These are phyloP conservation scores for Cynopterus sphinx DNA, from an alignment of 2,797 vertebrate genomes.

Conservation along the genomic window DNA sequence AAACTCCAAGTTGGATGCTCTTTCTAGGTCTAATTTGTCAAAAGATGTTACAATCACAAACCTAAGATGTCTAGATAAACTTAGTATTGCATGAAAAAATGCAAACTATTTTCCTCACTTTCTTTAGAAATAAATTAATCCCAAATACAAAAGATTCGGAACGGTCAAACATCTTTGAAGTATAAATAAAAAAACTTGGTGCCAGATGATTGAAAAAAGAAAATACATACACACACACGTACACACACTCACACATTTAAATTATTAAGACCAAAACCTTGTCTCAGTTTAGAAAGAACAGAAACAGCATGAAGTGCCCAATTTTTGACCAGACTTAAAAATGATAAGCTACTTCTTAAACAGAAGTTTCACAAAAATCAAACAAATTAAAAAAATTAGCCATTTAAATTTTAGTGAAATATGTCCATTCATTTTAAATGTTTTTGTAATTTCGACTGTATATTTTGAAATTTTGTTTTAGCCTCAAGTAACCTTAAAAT, in stretches of 20 bases:
- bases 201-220: background rate
- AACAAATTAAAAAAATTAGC: slow-evolving; percentile 18
- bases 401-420: background rate
- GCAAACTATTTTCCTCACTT: slow-evolving; percentile 64
- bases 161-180: slow-evolving; percentile 16
- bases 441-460: background rate
- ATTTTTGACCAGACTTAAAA: slow-evolving; percentile 12
- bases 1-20: slow-evolving; percentile 93
- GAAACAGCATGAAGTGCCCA: background rate
- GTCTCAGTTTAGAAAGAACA: background rate
- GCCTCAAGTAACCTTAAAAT: background rate
- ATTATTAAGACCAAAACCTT: background rate
- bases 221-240: background rate
- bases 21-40: slow-evolving; percentile 98
- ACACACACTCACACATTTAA: background rate
- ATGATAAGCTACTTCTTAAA: slow-evolving; percentile 22
- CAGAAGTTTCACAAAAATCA: slow-evolving; percentile 33
- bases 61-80: slow-evolving; percentile 82
- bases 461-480: slow-evolving; percentile 16
- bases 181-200: slow-evolving; percentile 35
- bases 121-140: slow-evolving; percentile 24
- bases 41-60: slow-evolving; percentile 93
- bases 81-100: slow-evolving; percentile 84
- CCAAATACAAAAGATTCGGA: slow-evolving; percentile 1
- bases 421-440: background rate